phyloP scores from a whole-genome alignment of 2,888 invertebrate species.

The Leptopilina myrica region DNA sequence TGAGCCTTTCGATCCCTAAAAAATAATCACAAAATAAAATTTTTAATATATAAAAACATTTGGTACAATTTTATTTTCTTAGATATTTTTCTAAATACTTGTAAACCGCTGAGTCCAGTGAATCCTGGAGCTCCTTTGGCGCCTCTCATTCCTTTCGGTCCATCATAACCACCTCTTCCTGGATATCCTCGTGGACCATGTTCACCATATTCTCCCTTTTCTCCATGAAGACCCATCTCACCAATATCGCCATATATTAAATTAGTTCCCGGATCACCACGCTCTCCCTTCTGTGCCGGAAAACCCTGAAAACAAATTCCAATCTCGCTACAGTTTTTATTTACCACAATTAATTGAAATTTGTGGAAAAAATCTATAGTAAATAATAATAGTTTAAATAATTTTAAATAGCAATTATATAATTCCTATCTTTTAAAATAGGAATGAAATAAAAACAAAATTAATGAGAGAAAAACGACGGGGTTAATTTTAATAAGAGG shows the following conservation, averaged over 20 bases:
- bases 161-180: constrained; percentile 70
- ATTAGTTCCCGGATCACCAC: constrained; percentile 80
- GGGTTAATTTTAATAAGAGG: too few relatives aligned
- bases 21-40: background rate
- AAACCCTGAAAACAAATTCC: constrained; percentile 72
- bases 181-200: constrained; percentile 70
- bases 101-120: constrained; percentile 77
- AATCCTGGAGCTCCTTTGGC: constrained; percentile 77
- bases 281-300: constrained; percentile 80
- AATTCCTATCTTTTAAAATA: too few relatives aligned
- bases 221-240: constrained; percentile 74
- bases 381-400: too few relatives aligned
- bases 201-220: constrained; percentile 72
- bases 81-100: constrained; percentile 57
- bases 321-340: background rate
- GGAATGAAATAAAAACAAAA: too few relatives aligned
- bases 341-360: background rate
- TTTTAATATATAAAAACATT: background rate
- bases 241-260: constrained; percentile 81
- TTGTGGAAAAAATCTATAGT: too few relatives aligned
- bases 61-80: too few relatives aligned
- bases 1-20: constrained; percentile 75
- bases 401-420: too few relatives aligned
- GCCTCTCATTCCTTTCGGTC: constrained; percentile 74
- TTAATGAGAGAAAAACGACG: too few relatives aligned